Evolutionary conservation across 2,888 invertebrate genomes (phyloP).

Genomic region (Melipona beecheii): DNA sequence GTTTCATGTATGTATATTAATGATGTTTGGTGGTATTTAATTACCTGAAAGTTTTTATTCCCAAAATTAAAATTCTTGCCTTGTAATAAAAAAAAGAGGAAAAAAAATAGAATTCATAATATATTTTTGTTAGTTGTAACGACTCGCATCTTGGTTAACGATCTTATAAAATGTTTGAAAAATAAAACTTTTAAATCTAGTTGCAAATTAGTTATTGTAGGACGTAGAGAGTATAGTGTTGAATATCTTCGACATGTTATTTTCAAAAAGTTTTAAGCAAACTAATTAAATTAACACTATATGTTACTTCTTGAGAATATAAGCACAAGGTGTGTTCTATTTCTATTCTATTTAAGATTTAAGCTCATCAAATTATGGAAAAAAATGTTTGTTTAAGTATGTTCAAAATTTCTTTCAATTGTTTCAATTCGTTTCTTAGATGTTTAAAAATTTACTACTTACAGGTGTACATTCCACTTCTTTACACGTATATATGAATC

Average conservation of each 20-base stretch:
- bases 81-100: conserved; percentile 18
- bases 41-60: conserved; percentile 32
- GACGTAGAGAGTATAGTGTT: conserved; percentile 22
- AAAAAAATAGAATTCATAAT: conserved; percentile 19
- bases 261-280: conserved; percentile 62
- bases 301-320: conserved; percentile 61
- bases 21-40: conserved; percentile 19
- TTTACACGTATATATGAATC: conserved; percentile 46
- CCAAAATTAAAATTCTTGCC: conserved; percentile 41
- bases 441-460: conserved; percentile 33
- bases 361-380: conserved; percentile 28
- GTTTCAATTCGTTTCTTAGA: conserved; percentile 37
- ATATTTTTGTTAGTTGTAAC: conserved; percentile 48
- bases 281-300: conserved; percentile 36
- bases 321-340: conserved; percentile 64
- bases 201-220: conserved; percentile 42
- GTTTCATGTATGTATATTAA: conserved; percentile 21
- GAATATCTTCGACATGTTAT: conserved; percentile 29
- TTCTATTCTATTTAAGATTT: conserved; percentile 55
- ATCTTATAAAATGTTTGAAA: conserved; percentile 30
- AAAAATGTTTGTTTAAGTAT: conserved; percentile 12
- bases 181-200: conserved; percentile 37
- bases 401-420: neutral
- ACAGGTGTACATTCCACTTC: conserved; percentile 51
- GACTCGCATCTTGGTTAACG: conserved; percentile 33